Base-by-base conservation (phyloP, 2,113 vertebrate species). In the Limanda limanda region DNA sequence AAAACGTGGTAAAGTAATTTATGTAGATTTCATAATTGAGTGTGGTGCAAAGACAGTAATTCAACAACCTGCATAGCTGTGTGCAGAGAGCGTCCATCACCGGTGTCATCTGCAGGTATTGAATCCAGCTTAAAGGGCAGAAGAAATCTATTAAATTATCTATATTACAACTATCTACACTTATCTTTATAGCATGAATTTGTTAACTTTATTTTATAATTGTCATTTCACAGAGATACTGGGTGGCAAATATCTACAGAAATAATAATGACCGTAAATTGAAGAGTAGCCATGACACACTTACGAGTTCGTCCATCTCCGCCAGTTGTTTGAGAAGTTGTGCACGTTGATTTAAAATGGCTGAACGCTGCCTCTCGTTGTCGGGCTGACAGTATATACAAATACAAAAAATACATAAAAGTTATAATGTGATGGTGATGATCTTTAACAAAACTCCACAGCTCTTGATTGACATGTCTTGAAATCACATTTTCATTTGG, bases 301-400 rank as follows among this genome's bases (percentile, higher is more conserved):
- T 87, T 40, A 91, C 86, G 62, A 79, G 59, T 68, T 83, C 76
- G 69, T 92, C 73, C 83, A 91, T 71, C 37, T 83, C 80, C 12
- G 74, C 80, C 79, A 91, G 71, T 14, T 91, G 79, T 27, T 91
- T 57, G 20, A 91, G 79, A 0, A 92, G 80, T 12, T 82, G 74
- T 3, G 75, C 65, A 0, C 89, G 88, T 21, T 85, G 89, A 24
- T 75, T 71, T 59, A 91, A 20, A 77, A 88, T 40, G 9, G 6
- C n/a, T 0, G 57, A 79, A 45, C 86, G 91, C 2, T n/a, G 59
- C 5, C 31, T 42, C 0, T 83, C 77, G 15, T 11, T 61, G 27
- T 2, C 35, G 55, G n/a, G 40, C 88, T 90, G 63, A 54, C 82
- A 79, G 58, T 12, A 70, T 23, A 31, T 59, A 27, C 5, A 60